A percentile compares a stretch with the other conserved stretches of the same genome.
These are phyloP conservation scores for Drosophila funebris DNA, from an alignment of 1,140 invertebrate genomes.

Conservation along the genomic window DNA sequence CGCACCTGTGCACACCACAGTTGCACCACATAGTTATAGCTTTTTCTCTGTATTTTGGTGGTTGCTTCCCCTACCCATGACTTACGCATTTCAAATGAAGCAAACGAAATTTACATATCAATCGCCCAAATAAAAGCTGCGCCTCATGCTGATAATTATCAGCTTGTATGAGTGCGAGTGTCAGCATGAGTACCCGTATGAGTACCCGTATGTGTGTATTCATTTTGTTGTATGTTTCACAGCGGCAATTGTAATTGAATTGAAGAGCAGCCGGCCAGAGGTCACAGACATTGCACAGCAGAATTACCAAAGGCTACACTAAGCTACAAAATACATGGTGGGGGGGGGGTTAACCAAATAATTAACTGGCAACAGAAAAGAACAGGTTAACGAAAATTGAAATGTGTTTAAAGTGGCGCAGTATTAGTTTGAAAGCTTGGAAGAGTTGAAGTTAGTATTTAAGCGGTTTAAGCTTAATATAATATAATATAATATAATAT, in stretches of 20 bases:
- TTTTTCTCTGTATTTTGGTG: slow-evolving; percentile 33
- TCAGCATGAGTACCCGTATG: slow-evolving; percentile 7
- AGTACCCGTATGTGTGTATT: slow-evolving; percentile 6
- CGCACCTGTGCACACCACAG: slow-evolving; percentile 44
- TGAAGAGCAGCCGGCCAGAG: slow-evolving; percentile 69
- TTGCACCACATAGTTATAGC: slow-evolving; percentile 24
- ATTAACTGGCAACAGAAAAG: background rate
- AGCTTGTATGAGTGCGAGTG: slow-evolving; percentile 17
- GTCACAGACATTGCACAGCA: slow-evolving; percentile 70
- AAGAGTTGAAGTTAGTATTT: too few relatives aligned
- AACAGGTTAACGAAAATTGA: background rate
- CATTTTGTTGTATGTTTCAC: slow-evolving; percentile 10
- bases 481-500: too few relatives aligned
- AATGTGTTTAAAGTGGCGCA: background rate
- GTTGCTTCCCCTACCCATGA: slow-evolving; percentile 40
- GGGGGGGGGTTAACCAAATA: background rate
- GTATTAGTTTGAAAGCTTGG: too few relatives aligned
- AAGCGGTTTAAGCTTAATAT: too few relatives aligned
- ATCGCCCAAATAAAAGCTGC: slow-evolving; percentile 59
- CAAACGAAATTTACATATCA: slow-evolving; percentile 72
- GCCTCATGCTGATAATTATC: slow-evolving; percentile 76
- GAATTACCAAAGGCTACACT: slow-evolving; percentile 34
- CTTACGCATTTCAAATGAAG: slow-evolving; percentile 71
- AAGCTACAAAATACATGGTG: slow-evolving; percentile 12
- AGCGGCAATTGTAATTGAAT: slow-evolving; percentile 64